Base-by-base conservation (phyloP, 2,797 vertebrate species). In the Nannoperca australis region DNA sequence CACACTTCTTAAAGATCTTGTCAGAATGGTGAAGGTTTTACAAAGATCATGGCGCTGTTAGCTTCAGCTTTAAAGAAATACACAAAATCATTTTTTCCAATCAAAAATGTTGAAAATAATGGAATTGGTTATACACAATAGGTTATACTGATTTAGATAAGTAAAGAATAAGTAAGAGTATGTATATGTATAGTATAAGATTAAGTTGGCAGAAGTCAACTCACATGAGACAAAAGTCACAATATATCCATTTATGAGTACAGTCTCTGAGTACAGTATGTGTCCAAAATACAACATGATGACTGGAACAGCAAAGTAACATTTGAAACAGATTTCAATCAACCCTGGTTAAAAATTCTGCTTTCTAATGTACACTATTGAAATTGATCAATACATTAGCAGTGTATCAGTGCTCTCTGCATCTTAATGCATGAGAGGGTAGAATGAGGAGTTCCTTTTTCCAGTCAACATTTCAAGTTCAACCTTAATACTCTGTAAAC, bases 1-100 rank as follows among this genome's bases (percentile, higher is more conserved):
- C 59, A 60, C 71, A 77, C 34, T 13, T 71, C 47, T 74, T 3
- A 38, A 67, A 20, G 51, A 70, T 68, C 53, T 38, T 59, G 55
- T 82, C 64, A 68, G 75, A 77, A 72, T n/a, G 27, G 11, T 53
- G 50, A 55, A 70, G 58, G 62, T 32, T 70, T 50, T 34, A 2
- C 6, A 38, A 72, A 63, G 40, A 71, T 59, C 27, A 34, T 24
- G 36, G 34, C 6, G 2, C 18, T 12, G 38, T 61, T 17, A 36
- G 24, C 69, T 49, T 74, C 22, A 68, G 3, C 59, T 49, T n/a
- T 0, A 82, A 59, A 84, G 51, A 75, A 81, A 59, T 1, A 14
- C 36, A 61, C 11, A 59, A 59, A 69, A 45, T 3, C 61, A 14
- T n/a, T 27, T 50, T 36, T 18, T 24, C 18, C n/a, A 34, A 5